Evolutionary conservation across 2,113 vertebrate species (phyloP), one percentile per base, ranked within the genome.

Genomic region (Irena cyanogastra): DNA sequence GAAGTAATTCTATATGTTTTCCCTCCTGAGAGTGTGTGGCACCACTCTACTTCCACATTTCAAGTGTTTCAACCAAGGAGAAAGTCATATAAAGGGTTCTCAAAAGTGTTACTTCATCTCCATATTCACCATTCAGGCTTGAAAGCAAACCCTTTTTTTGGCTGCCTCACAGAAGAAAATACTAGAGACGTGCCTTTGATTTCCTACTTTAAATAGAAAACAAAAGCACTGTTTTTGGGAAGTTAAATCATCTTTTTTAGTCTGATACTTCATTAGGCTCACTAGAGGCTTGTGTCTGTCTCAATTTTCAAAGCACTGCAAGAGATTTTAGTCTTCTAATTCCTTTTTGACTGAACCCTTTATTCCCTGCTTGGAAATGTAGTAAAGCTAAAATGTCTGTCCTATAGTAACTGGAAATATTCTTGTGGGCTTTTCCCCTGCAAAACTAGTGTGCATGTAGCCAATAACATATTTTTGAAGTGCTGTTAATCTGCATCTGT

Each of bases 171-270:
- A 92, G 61, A 89, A 68, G 41, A 78, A 89, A 86, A 90, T 47
- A 84, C 89, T 84, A 76, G 87, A 90, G 44, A 37, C 78, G 21
- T n/a, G 33, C 28, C 52, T 94, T 96, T 88, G 60, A 70, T 74
- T 71, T 96, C 45, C 56, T 83, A 54, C 75, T 96, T 95, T 86
- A 91, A 94, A 84, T 84, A 94, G 87, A 95, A 96, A 95, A 90
- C 93, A 96, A 95, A 97, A 76, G 41, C 19, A 82, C 79, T 93
- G 64, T n/a, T 96, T 94, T 94, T 80, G 80, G 72, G 33, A 94
- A 76, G 42, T 64, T 78, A 79, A 82, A 80, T 89, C 13, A 27
- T 80, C 84, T 94, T 79, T 94, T 96, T 96, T 71, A 61, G 71
- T 96, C 72, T 82, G 82, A 82, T 95, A 95, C 74, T 84, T 93